Evolutionary conservation across 92 coral and sea anemone genomes (phyloP).

Genomic region (Chrysogorgia sp.): DNA sequence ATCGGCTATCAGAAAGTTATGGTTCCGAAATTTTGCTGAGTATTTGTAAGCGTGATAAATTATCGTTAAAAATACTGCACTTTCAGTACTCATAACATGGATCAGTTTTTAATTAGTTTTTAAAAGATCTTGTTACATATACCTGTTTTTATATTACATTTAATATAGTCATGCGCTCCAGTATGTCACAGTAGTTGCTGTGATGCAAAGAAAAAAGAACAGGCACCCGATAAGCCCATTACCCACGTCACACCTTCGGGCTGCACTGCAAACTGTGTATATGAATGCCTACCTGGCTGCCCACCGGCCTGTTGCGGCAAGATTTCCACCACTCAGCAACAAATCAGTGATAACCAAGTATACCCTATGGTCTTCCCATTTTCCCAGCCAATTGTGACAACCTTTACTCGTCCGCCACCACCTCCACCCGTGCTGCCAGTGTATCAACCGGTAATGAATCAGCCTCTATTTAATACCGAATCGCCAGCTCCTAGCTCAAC

Average conservation of each 20-base stretch:
- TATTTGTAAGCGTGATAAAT: too few species aligned
- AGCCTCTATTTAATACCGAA: neutral
- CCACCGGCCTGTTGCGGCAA: conserved; percentile 57
- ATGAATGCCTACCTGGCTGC: conserved; percentile 85
- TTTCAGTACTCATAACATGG: too few species aligned
- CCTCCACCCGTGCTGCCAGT: conserved; percentile 6
- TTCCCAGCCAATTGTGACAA: neutral
- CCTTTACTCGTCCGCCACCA: conserved; percentile 8
- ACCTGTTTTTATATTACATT: neutral
- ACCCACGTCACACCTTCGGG: conserved; percentile 54
- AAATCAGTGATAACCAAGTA: conserved; percentile 22
- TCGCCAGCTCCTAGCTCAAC: neutral
- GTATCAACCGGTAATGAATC: conserved; percentile 1
- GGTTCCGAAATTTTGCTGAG: too few species aligned
- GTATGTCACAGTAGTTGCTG: conserved; percentile 97
- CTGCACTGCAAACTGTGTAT: conserved; percentile 79
- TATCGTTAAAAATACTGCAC: too few species aligned
- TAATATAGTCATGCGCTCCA: conserved; percentile 50
- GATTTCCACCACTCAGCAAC: neutral
- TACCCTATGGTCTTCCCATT: conserved; percentile 13
- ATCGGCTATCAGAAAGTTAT: too few species aligned
- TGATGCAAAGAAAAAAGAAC: conserved; percentile 69
- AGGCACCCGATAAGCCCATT: conserved; percentile 61
- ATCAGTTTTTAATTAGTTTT: too few species aligned
- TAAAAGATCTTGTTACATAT: too few species aligned